These are phyloP conservation scores for Protonibea diacanthus DNA, from an alignment of 2,797 vertebrate species.

Conservation along the genomic window DNA sequence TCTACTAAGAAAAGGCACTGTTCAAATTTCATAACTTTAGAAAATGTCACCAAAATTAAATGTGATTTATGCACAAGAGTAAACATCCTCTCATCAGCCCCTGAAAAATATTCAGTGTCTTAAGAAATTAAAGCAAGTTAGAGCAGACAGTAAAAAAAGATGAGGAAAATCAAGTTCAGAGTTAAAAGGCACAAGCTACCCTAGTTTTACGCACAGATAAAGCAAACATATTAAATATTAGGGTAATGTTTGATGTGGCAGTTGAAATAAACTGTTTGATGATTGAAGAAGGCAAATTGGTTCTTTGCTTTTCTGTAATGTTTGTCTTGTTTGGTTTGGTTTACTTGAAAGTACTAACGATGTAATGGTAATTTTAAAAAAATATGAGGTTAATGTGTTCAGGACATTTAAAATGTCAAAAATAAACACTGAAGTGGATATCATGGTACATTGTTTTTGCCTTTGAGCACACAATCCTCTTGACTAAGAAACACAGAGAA, in stretches of 20 bases:
- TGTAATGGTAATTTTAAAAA: constrained; percentile 26
- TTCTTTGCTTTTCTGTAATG: constrained; percentile 1
- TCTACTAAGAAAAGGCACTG: constrained; percentile 76
- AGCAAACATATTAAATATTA: constrained; percentile 10
- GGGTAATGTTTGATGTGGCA: constrained; percentile 15
- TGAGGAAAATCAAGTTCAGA: constrained; percentile 9
- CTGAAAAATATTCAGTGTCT: constrained; percentile 25
- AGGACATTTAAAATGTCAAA: constrained; percentile 17
- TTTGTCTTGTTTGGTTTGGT: constrained; percentile 6
- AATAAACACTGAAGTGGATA: constrained; percentile 39
- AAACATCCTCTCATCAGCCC: constrained; percentile 28
- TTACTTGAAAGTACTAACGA: constrained; percentile 24
- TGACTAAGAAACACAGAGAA: constrained; percentile 24
- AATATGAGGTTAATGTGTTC: constrained; percentile 12
- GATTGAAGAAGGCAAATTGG: constrained; percentile 34
- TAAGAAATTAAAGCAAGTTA: constrained; percentile 33
- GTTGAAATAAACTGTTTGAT: constrained; percentile 26
- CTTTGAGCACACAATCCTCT: constrained; percentile 82
- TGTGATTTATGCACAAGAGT: constrained; percentile 15
- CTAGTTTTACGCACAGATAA: constrained; percentile 4
- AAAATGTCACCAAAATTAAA: constrained; percentile 28
- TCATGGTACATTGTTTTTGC: constrained; percentile 44
- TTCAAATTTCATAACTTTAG: constrained; percentile 36
- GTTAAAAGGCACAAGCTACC: constrained; percentile 75
- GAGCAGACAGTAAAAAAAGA: constrained; percentile 1